Evolutionary conservation across 2,888 invertebrate genomes (phyloP).

Genomic region (Pristionchus maxplancki): DNA sequence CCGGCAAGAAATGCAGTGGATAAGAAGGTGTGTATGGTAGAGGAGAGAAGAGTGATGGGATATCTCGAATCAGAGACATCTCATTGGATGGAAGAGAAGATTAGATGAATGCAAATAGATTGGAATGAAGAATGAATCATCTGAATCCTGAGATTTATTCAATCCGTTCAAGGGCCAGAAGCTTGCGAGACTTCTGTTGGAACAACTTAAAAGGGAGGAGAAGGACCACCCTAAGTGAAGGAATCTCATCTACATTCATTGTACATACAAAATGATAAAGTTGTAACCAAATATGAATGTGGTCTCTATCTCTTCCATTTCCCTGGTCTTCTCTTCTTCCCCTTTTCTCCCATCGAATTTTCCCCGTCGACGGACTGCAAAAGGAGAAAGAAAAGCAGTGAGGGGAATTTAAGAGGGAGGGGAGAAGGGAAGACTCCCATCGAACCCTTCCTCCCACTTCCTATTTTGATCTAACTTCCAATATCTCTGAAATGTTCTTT

Average conservation of each 20-base stretch:
- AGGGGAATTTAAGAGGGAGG: slow-evolving; percentile 42
- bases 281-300: neutral
- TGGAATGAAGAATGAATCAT: slow-evolving; percentile 14
- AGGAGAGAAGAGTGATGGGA: neutral
- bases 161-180: slow-evolving; percentile 35
- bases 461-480: neutral
- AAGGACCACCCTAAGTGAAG: slow-evolving; percentile 31
- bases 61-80: neutral
- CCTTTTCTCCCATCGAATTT: slow-evolving; percentile 47
- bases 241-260: neutral
- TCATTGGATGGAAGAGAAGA: neutral
- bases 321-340: slow-evolving; percentile 21
- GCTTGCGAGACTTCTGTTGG: neutral
- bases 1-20: slow-evolving; percentile 56
- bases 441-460: neutral
- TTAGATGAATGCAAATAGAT: neutral
- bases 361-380: slow-evolving; percentile 15
- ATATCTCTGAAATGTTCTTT: neutral
- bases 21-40: slow-evolving; percentile 53
- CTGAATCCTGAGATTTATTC: neutral
- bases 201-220: slow-evolving; percentile 14
- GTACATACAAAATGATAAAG: slow-evolving; percentile 33
- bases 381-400: slow-evolving; percentile 43
- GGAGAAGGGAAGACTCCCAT: slow-evolving; percentile 20
- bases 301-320: slow-evolving; percentile 21